These are phyloP conservation scores for Drosophila oshimai DNA, from an alignment of 1,140 invertebrate genomes.

Conservation along the genomic window DNA sequence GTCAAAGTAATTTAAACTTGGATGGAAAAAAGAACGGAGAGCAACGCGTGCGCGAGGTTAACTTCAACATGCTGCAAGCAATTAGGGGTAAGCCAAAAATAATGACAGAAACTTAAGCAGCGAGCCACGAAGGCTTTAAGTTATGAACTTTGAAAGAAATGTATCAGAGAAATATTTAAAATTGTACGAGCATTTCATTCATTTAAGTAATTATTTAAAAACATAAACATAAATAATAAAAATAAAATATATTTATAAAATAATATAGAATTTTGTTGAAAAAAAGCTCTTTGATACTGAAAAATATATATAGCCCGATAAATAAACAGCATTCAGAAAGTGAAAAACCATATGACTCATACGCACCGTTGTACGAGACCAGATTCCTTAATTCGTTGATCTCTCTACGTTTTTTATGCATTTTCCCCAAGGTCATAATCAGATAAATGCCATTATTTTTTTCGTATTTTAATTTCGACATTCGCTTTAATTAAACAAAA, in stretches of 20 bases:
- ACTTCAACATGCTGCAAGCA: neutral
- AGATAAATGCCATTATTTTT: slow-evolving; percentile 3
- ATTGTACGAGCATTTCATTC: no score
- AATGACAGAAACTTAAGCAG: neutral
- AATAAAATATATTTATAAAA: no score
- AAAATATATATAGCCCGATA: neutral
- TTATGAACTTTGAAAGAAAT: no score
- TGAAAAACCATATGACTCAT: slow-evolving; percentile 17
- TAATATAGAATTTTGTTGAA: no score
- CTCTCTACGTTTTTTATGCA: neutral
- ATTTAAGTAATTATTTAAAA: no score
- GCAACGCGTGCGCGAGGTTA: neutral
- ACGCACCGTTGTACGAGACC: neutral
- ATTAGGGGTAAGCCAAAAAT: slow-evolving; percentile 13
- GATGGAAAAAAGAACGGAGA: neutral
- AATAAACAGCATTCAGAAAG: neutral
- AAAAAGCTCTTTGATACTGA: no score
- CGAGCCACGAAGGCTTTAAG: neutral
- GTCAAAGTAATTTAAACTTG: slow-evolving; percentile 40
- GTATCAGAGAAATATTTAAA: no score
- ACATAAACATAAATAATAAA: no score
- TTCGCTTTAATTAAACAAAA: slow-evolving; percentile 51
- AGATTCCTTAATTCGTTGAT: slow-evolving; percentile 3
- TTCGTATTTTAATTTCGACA: slow-evolving; percentile 31
- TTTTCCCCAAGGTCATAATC: neutral